Base-by-base conservation (phyloP, 2,113 vertebrate species). In the Scalopus aquaticus region DNA sequence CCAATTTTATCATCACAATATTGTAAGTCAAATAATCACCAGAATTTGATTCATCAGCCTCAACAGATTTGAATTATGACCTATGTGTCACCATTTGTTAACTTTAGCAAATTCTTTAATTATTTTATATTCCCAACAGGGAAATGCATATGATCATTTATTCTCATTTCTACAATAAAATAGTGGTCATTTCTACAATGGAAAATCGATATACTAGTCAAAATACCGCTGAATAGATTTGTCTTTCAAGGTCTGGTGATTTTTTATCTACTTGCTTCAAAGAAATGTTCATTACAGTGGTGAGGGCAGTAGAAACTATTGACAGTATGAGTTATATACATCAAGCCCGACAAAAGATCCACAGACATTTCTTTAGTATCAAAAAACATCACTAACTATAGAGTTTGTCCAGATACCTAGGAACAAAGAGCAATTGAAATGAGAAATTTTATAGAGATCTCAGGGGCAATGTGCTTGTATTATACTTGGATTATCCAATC, bases 221-320 rank as follows among this genome's bases (percentile, higher is more conserved):
- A 93, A 95, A 82, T 73, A 44, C 69, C 88, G 20, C 15, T 28
- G 26, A 77, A 62, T 58, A 85, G 9, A 77, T 88, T 90, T 77
- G 9, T 69, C 58, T 64, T 82, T 89, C 69, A 88, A 80, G 11
- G 2, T 56, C 74, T 82, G 46, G 20, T 82, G 28, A 81, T 67
- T 95, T 88, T 69, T 88, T 86, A 37, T 91, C 19, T 76, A 79
- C 11, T 91, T 56, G 56, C 7, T 37, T 44, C 79, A 93, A 20
- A 35, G 56, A 85, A 88, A 60, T 76, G 49, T 46, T 79, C n/a
- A 58, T 49, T 93, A 74, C 8, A 37, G 37, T 26, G 44, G 12
- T n/a, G 6, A 91, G 72, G 5, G 9, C 28, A 35, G 15, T 46
- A 37, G 49, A 89, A 91, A 44, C 15, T 49, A 51, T 46, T 82